Evolutionary conservation across 2,888 invertebrate genomes (phyloP).

Genomic region (Agrilus biguttatus): DNA sequence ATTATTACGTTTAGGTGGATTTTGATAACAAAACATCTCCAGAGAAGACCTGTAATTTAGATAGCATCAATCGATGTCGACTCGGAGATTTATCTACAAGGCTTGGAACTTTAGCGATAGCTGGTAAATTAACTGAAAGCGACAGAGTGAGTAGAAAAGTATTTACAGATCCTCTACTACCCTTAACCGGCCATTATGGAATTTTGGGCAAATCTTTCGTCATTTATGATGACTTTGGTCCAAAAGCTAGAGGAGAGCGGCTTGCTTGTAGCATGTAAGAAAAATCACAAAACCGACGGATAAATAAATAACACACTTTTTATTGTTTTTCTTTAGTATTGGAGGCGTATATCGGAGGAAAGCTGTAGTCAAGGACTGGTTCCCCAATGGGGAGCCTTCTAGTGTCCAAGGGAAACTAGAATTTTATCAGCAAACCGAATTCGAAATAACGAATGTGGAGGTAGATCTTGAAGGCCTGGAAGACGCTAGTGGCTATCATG

Average conservation of each 20-base stretch:
- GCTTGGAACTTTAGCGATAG: conserved; percentile 55
- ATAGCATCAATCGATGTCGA: conserved; percentile 46
- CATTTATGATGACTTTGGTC: conserved; percentile 76
- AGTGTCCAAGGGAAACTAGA: conserved; percentile 62
- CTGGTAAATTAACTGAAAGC: conserved; percentile 55
- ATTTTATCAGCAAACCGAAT: conserved; percentile 73
- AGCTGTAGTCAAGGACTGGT: conserved; percentile 78
- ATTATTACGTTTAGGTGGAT: conserved; percentile 33
- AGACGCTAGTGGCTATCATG: conserved; percentile 58
- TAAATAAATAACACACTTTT: background rate
- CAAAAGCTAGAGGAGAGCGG: conserved; percentile 74
- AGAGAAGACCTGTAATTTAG: conserved; percentile 38
- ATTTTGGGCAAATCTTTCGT: conserved; percentile 73
- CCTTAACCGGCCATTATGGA: conserved; percentile 58
- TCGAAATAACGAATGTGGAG: conserved; percentile 67
- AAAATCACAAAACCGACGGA: background rate
- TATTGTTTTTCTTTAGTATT: conserved; percentile 40
- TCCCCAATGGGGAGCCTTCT: conserved; percentile 58
- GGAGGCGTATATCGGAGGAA: conserved; percentile 61
- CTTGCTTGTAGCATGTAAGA: conserved; percentile 75
- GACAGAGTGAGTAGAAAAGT: conserved; percentile 52
- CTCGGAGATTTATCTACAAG: conserved; percentile 66
- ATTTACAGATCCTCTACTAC: conserved; percentile 65
- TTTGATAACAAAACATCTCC: conserved; percentile 44
- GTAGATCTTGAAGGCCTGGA: conserved; percentile 58